Conservation (phyloP, 2,888 invertebrate species). For the Tipula lateralis region DNA sequence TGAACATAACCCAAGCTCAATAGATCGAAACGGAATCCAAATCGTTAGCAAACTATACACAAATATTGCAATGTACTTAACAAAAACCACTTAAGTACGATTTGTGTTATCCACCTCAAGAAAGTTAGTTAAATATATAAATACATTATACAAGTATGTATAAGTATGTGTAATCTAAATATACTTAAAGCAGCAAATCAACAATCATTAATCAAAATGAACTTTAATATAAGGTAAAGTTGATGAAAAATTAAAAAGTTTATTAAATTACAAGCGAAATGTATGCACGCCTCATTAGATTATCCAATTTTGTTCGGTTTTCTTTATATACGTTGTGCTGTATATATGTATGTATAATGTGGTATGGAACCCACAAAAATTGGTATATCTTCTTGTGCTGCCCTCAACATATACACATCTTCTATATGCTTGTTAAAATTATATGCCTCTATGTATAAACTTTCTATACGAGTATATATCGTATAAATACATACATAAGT, state of each 20-base stretch:
- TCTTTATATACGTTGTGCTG: not conserved
- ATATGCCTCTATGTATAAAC: not conserved
- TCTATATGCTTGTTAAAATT: not conserved
- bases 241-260: slow-evolving; percentile 24
- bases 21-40: not conserved
- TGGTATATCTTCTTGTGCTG: not conserved
- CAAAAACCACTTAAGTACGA: not conserved
- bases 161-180: not conserved
- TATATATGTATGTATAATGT: not conserved
- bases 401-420: too few relatives aligned
- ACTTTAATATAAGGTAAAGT: slow-evolving; percentile 15
- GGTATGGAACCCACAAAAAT: slow-evolving; percentile 1
- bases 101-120: not conserved
- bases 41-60: not conserved
- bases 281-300: not conserved
- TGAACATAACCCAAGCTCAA: not conserved
- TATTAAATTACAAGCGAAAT: slow-evolving; percentile 1
- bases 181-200: not conserved
- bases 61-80: not conserved
- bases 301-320: not conserved
- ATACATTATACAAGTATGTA: not conserved
- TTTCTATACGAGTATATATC: not conserved
- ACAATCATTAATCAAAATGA: slow-evolving; percentile 24
- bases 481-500: not conserved
- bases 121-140: not conserved